Conservation (phyloP, 2,888 invertebrate species). For the Ennomos erosarius region DNA sequence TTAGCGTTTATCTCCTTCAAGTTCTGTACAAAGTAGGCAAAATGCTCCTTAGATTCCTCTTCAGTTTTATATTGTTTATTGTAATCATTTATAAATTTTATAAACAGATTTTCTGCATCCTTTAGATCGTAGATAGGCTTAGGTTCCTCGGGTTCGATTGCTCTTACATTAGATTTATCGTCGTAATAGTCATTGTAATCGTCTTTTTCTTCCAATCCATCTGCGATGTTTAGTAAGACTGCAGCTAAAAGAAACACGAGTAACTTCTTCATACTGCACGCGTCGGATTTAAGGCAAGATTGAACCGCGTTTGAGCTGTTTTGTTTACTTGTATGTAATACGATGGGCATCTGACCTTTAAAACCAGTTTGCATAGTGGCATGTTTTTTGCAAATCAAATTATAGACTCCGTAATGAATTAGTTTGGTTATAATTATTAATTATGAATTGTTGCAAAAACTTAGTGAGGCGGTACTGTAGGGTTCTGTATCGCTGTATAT, state of each 20-base stretch:
- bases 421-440: too few species aligned
- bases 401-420: background rate
- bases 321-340: constrained; percentile 36
- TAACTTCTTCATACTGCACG: constrained; percentile 47
- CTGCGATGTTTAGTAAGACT: constrained; percentile 34
- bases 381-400: constrained; percentile 28
- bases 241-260: constrained; percentile 35
- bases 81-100: constrained; percentile 55
- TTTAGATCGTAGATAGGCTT: constrained; percentile 57
- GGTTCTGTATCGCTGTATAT: too few species aligned
- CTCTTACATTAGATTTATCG: constrained; percentile 24
- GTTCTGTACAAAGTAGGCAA: constrained; percentile 55
- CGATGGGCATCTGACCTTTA: constrained; percentile 42
- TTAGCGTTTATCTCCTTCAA: constrained; percentile 61
- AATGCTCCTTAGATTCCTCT: constrained; percentile 55
- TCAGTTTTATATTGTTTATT: constrained; percentile 58
- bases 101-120: constrained; percentile 58
- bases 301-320: constrained; percentile 40
- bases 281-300: constrained; percentile 36
- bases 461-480: too few species aligned
- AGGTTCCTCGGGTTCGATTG: constrained; percentile 26
- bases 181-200: constrained; percentile 27
- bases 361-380: constrained; percentile 45
- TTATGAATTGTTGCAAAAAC: too few species aligned
- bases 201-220: constrained; percentile 33